Percentiles rank a stretch among this genome's conserved stretches.
These are phyloP conservation scores for Himalopsyche anomala DNA, from an alignment of 2,888 invertebrate genomes.

Conservation along the genomic window DNA sequence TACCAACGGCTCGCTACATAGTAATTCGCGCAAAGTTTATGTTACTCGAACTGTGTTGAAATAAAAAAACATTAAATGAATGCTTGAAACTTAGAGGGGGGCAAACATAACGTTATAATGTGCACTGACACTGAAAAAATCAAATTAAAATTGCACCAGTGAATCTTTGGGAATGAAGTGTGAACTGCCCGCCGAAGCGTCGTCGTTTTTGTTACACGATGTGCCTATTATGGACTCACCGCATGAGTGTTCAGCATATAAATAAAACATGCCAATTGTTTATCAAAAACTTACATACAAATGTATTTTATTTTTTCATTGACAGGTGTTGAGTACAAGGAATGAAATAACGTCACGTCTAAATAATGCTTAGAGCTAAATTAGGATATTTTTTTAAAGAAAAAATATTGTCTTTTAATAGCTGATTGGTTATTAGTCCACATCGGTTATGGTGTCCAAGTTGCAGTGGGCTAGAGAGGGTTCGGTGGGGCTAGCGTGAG, in stretches of 20 bases:
- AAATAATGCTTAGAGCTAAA: too few species aligned
- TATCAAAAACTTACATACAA: conserved; percentile 51
- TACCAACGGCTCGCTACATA: neutral
- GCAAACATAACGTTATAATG: conserved; percentile 1
- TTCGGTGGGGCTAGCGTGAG: too few species aligned
- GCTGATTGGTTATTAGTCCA: too few species aligned
- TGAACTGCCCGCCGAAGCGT: conserved; percentile 59
- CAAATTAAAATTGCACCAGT: conserved; percentile 59
- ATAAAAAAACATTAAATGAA: neutral
- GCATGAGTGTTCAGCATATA: conserved; percentile 48
- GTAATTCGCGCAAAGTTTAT: too few species aligned
- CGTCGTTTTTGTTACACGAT: conserved; percentile 40
- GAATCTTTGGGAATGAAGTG: conserved; percentile 59
- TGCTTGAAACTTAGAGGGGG: neutral
- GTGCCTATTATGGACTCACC: conserved; percentile 41
- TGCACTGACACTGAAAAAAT: conserved; percentile 63
- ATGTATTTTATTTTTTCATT: conserved; percentile 47
- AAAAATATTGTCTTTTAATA: too few species aligned
- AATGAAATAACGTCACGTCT: too few species aligned
- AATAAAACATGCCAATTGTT: conserved; percentile 54
- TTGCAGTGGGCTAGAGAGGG: too few species aligned
- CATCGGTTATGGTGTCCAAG: too few species aligned
- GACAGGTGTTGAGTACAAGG: neutral
- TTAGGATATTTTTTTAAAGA: too few species aligned
- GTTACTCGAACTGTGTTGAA: neutral